Percentiles rank a stretch among this genome's conserved stretches.
Evolutionary conservation across 2,113 vertebrate species (phyloP).

Genomic region (Odocoileus virginianus): DNA sequence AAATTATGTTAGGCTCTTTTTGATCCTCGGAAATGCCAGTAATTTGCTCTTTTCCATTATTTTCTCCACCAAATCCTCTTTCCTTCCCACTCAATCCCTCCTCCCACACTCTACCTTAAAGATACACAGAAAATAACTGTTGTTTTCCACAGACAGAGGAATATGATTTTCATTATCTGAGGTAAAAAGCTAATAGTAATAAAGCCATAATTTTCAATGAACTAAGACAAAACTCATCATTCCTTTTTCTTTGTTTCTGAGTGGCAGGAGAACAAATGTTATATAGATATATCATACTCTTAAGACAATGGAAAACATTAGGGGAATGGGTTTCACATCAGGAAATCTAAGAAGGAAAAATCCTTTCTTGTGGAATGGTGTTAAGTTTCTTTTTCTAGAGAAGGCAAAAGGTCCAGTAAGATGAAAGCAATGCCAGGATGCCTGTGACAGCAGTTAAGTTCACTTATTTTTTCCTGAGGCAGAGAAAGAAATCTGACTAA

Average conservation of each 20-base stretch:
- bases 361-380: constrained; percentile 34
- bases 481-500: constrained; percentile 15
- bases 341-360: constrained; percentile 55
- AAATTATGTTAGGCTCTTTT: neutral
- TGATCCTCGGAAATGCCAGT: neutral
- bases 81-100: neutral
- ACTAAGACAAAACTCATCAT: neutral
- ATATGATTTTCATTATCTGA: neutral
- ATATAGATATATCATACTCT: neutral
- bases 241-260: neutral
- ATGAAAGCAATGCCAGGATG: constrained; percentile 58
- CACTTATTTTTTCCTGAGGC: constrained; percentile 13
- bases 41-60: neutral
- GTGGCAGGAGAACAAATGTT: neutral
- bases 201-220: neutral
- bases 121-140: neutral
- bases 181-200: neutral
- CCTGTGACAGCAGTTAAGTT: neutral
- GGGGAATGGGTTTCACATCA: constrained; percentile 49
- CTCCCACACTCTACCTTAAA: neutral
- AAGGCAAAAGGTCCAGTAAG: constrained; percentile 50
- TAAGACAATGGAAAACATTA: neutral
- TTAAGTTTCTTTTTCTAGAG: constrained; percentile 63
- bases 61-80: neutral
- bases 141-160: neutral